Evolutionary conservation across 2,888 invertebrate genomes (phyloP), one percentile per base, ranked within the genome.

Genomic region (Ectobius pallidus): DNA sequence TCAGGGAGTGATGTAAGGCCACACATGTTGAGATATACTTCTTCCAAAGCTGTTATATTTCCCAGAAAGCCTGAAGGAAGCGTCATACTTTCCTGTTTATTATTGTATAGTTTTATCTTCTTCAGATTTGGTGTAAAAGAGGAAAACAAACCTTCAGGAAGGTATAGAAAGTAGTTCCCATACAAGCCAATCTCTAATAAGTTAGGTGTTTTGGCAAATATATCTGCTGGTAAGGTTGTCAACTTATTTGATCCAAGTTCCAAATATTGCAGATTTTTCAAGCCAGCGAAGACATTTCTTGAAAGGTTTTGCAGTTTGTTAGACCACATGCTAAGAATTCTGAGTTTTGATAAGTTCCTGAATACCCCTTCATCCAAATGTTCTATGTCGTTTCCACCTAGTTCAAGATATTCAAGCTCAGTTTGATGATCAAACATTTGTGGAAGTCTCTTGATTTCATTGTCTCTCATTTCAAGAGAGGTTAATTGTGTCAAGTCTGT

Each of bases 221-320:
- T 85, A 77, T 88, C 86, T 7, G 85, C 80, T 0, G 89, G 87
- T 67, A 94, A 82, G 72, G 85, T 84, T 72, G 86, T 86, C 76
- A 93, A 85, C 67, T 86, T 85, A 81, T 92, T 93, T 16, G 86
- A 83, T 77, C 90, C 89, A 70, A 95, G 81, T 82, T 92, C 92
- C 74, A 95, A 84, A 76, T 87, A 87, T 77, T 86, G 84, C 3
- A 94, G 83, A 0, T 88, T 87, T 34, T 85, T 83, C 2, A 91
- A 85, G 62, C 90, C 88, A 34, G 87, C 86, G 79, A 93, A 91
- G 74, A 88, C 85, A 72, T 87, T 85, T 74, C 87, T 84, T 18
- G 88, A 85, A 46, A 93, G 84, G 81, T 88, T 87, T 27, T 84
- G 86, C 71, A 94, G 83, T 77, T 87, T 86, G 80, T 92, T 94